phyloP scores from a whole-genome alignment of 2,888 invertebrate genomes.

The Cheilosia grossa region DNA sequence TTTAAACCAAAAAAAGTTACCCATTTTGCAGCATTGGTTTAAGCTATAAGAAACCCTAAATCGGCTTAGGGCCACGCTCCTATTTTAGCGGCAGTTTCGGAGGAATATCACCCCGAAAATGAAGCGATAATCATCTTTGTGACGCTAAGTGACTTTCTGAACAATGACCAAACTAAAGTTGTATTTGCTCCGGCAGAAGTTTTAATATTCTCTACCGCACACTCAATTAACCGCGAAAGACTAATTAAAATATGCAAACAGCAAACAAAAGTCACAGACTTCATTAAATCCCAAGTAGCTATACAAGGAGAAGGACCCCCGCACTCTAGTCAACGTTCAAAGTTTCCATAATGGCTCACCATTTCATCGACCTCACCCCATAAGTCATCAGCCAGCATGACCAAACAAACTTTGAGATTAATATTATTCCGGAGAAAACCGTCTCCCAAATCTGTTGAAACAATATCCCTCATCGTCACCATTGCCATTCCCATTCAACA shows the following conservation, averaged over 20 bases:
- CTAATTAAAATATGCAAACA: background rate
- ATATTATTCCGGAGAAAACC: constrained; percentile 3
- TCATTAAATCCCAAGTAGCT: constrained; percentile 20
- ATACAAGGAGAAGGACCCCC: background rate
- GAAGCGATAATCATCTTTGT: no score
- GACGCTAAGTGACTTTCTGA: no score
- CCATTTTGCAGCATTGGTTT: no score
- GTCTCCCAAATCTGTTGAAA: constrained; percentile 8
- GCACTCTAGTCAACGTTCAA: background rate
- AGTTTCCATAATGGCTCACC: constrained; percentile 12
- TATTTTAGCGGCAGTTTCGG: no score
- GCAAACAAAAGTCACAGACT: constrained; percentile 1
- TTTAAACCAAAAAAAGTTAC: no score
- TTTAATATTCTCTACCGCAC: background rate
- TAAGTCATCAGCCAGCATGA: constrained; percentile 18
- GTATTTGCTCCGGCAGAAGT: background rate
- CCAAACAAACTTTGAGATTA: constrained; percentile 36
- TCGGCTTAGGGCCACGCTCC: no score
- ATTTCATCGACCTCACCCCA: constrained; percentile 21
- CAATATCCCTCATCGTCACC: constrained; percentile 9
- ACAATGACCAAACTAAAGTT: no score
- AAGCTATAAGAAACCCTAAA: no score
- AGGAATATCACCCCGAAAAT: no score
- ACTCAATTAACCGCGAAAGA: background rate
- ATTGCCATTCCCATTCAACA: constrained; percentile 47